Evolutionary conservation across 2,797 vertebrate species (phyloP).

Genomic region (Decapterus maruadsi): DNA sequence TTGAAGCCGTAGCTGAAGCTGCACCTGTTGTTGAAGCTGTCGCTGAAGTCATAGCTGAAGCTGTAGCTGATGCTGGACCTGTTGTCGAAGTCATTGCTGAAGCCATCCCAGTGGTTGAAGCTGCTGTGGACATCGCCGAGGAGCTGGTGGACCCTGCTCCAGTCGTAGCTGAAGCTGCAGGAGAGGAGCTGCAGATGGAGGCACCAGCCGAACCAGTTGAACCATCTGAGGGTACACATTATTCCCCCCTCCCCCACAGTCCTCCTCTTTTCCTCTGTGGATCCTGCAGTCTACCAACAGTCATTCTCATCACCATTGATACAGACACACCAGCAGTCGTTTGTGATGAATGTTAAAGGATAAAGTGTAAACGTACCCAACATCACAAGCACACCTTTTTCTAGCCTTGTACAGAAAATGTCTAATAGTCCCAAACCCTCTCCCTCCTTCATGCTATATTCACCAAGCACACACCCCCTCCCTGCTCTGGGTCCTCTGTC

Average conservation of each 20-base stretch:
- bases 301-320: slow-evolving; percentile 33
- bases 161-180: slow-evolving; percentile 61
- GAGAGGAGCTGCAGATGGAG: slow-evolving; percentile 75
- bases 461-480: slow-evolving; percentile 6
- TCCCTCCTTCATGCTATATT: slow-evolving; percentile 18
- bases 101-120: neutral
- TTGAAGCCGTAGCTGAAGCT: slow-evolving; percentile 28
- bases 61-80: neutral
- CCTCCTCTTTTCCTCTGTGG: slow-evolving; percentile 57
- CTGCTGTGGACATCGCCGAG: slow-evolving; percentile 36
- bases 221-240: slow-evolving; percentile 72
- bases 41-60: slow-evolving; percentile 33
- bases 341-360: slow-evolving; percentile 45
- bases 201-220: slow-evolving; percentile 57
- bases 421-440: slow-evolving; percentile 6
- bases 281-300: slow-evolving; percentile 51
- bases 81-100: slow-evolving; percentile 29
- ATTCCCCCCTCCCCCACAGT: slow-evolving; percentile 55
- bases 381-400: slow-evolving; percentile 50
- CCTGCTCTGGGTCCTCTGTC: neutral
- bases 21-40: neutral
- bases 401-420: slow-evolving; percentile 24
- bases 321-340: neutral
- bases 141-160: slow-evolving; percentile 69
- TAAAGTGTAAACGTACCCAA: slow-evolving; percentile 48